Conservation (phyloP, 2,113 vertebrate genomes). For the Saguinus midas region DNA sequence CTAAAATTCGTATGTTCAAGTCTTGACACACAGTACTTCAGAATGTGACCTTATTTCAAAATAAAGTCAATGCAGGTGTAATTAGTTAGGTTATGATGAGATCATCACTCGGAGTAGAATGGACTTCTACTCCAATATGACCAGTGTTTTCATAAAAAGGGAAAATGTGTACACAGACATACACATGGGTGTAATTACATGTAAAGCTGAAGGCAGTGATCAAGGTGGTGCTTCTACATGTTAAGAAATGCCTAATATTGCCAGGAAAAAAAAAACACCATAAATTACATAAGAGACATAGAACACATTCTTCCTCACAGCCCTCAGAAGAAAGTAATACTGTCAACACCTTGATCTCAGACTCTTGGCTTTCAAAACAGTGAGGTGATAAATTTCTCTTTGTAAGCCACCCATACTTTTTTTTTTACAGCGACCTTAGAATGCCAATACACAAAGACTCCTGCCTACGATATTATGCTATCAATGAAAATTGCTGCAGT, state of each 20-base stretch:
- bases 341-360: not conserved
- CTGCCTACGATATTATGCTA: not conserved
- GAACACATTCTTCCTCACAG: not conserved
- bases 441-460: not conserved
- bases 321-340: not conserved
- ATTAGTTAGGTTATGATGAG: not conserved
- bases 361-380: not conserved
- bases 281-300: not conserved
- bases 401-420: not conserved
- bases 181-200: not conserved
- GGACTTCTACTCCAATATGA: not conserved
- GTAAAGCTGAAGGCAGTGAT: not conserved
- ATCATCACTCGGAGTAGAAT: too few relatives aligned
- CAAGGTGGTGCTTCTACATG: not conserved
- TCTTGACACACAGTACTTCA: not conserved
- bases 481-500: not conserved
- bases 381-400: not conserved
- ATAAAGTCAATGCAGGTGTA: not conserved
- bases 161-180: not conserved
- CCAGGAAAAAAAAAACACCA: not conserved
- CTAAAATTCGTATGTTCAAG: not conserved
- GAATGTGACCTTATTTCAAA: not conserved
- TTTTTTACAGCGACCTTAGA: not conserved
- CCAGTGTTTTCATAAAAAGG: not conserved
- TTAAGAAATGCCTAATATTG: not conserved